These are phyloP conservation scores for Procavia capensis DNA, from an alignment of 2,113 vertebrate genomes.

Conservation along the genomic window DNA sequence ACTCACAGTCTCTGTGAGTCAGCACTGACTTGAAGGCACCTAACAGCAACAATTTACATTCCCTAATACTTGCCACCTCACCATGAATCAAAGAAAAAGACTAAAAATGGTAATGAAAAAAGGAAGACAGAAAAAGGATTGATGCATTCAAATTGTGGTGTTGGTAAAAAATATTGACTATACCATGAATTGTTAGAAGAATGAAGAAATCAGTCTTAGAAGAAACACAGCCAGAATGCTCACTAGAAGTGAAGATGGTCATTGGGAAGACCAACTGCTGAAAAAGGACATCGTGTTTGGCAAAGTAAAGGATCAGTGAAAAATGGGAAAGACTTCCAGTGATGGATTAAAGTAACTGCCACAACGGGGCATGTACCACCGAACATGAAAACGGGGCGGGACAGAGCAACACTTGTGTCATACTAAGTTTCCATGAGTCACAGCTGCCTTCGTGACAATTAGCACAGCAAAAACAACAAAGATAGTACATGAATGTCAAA, in stretches of 20 bases:
- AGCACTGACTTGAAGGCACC: too few relatives aligned
- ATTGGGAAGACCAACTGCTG: neutral
- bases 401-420: neutral
- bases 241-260: neutral
- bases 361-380: neutral
- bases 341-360: neutral
- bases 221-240: neutral
- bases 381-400: neutral
- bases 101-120: neutral
- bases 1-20: too few relatives aligned
- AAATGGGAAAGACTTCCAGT: neutral
- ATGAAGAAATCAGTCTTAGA: neutral
- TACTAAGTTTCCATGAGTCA: neutral
- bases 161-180: neutral
- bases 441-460: neutral
- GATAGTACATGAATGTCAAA: neutral
- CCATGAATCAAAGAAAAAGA: slow-evolving; percentile 10
- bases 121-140: neutral
- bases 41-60: neutral
- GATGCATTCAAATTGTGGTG: neutral
- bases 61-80: neutral
- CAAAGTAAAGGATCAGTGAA: neutral
- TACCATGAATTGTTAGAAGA: neutral
- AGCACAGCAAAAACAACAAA: neutral
- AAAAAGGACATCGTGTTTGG: neutral